Percentiles rank a stretch among this genome's conserved stretches.
These are phyloP conservation scores for Orientallactaga bullata DNA, from an alignment of 2,113 vertebrate species.

Conservation along the genomic window DNA sequence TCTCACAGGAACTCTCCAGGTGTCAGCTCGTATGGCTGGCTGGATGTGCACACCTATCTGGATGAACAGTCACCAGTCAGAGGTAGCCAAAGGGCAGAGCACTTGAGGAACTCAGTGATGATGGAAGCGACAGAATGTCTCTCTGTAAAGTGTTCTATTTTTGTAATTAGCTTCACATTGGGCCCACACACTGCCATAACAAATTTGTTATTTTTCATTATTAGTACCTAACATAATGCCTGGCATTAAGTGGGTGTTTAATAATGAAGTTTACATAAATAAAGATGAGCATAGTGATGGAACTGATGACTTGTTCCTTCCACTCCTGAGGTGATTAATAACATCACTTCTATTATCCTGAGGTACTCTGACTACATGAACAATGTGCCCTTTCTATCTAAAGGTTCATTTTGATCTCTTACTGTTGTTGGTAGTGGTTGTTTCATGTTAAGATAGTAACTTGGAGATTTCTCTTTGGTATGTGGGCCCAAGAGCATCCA, in stretches of 20 bases:
- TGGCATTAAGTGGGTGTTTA: background rate
- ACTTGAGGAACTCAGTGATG: too few relatives aligned
- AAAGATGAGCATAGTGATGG: background rate
- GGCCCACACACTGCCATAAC: background rate
- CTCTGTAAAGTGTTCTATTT: background rate
- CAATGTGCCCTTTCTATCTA: background rate
- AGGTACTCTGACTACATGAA: background rate
- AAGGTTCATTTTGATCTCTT: background rate
- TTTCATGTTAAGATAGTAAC: background rate
- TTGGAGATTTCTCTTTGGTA: background rate
- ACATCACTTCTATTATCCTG: background rate
- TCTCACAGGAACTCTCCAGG: background rate
- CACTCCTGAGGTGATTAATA: background rate
- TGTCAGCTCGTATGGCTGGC: background rate
- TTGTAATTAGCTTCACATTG: background rate
- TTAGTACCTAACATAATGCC: background rate
- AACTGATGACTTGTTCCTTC: background rate
- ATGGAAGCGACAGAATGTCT: background rate
- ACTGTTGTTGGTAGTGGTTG: background rate
- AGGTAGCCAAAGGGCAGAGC: background rate
- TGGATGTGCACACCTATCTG: background rate
- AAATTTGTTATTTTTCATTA: background rate
- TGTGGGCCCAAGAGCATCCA: background rate
- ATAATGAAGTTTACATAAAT: background rate
- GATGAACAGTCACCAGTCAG: background rate